phyloP scores from a whole-genome alignment of 2,113 vertebrate species.

The Hippocampus mohnikei region DNA sequence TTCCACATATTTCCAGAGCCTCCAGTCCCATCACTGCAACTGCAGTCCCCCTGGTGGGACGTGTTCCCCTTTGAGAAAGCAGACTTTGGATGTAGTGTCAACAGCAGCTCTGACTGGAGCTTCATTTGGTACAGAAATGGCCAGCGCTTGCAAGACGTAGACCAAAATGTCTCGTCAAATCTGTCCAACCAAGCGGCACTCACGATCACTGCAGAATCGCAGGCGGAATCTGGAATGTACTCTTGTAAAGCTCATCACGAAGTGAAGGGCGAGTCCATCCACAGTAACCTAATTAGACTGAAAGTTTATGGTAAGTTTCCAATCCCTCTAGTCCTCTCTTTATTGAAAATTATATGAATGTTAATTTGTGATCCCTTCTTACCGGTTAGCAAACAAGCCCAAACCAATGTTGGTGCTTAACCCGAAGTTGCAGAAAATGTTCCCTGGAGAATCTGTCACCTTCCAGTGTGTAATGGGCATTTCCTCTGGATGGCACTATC shows the following conservation, averaged over 20 bases:
- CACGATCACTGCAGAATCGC: constrained; percentile 14
- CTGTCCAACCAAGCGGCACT: not conserved
- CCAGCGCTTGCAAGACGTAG: accelerated
- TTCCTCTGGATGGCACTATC: constrained; percentile 27
- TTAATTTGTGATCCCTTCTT: not conserved
- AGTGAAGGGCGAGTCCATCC: accelerated
- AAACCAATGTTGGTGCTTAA: not conserved
- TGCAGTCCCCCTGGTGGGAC: not conserved
- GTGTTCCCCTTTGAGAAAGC: constrained; percentile 47
- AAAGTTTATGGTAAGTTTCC: constrained; percentile 24
- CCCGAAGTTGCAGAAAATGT: constrained; percentile 11
- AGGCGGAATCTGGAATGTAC: constrained; percentile 21
- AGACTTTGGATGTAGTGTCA: constrained; percentile 14
- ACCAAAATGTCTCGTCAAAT: not conserved
- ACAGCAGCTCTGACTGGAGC: constrained; percentile 26
- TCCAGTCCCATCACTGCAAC: constrained; percentile 18
- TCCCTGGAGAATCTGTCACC: constrained; percentile 27
- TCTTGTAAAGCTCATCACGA: constrained; percentile 39
- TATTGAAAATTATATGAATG: not conserved
- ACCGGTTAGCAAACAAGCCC: constrained; percentile 16
- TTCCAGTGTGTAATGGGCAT: not conserved
- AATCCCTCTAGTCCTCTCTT: not conserved
- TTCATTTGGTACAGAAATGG: constrained; percentile 36
- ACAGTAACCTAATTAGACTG: not conserved
- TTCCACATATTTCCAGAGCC: constrained; percentile 26